Percentiles rank a stretch among this genome's conserved stretches.
Conservation (phyloP, 92 coral and sea anemone genomes). For the Palythoa heliodiscus region DNA sequence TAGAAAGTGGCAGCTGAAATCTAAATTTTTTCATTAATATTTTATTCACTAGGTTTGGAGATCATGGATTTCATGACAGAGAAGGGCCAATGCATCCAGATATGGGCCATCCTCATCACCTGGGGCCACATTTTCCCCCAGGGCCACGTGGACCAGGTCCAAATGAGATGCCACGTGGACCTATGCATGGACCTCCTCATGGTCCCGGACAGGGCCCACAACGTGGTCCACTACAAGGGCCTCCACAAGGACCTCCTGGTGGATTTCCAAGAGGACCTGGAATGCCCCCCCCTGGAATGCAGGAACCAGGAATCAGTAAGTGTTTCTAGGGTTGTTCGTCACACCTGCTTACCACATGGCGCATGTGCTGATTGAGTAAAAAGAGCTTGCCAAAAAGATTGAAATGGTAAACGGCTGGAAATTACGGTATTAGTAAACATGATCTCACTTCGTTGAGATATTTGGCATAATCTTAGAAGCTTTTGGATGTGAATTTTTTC, state of each 20-base stretch:
- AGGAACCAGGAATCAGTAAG: constrained; percentile 44
- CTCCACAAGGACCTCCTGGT: constrained; percentile 26
- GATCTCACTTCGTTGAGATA: too few relatives aligned
- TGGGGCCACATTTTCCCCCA: constrained; percentile 22
- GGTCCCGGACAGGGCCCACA: constrained; percentile 33
- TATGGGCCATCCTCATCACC: constrained; percentile 24
- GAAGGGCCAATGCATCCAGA: constrained; percentile 40
- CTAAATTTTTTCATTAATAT: neutral
- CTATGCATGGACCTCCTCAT: constrained; percentile 37
- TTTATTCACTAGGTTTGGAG: constrained; percentile 32
- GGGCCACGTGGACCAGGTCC: constrained; percentile 40
- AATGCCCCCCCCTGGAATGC: constrained; percentile 37
- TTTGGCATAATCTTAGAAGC: too few relatives aligned
- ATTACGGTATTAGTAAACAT: too few relatives aligned
- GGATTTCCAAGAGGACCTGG: constrained; percentile 32
- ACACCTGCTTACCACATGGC: neutral
- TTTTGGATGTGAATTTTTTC: too few relatives aligned
- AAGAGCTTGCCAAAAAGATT: too few relatives aligned
- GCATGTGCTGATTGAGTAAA: too few relatives aligned
- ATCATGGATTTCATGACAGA: constrained; percentile 25
- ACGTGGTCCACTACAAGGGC: constrained; percentile 32
- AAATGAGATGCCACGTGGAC: constrained; percentile 29
- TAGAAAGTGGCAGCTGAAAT: neutral
- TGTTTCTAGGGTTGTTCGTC: neutral
- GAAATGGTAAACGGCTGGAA: too few relatives aligned